phyloP scores from a whole-genome alignment of 1,140 invertebrate species.

The Heterodera schachtii region DNA sequence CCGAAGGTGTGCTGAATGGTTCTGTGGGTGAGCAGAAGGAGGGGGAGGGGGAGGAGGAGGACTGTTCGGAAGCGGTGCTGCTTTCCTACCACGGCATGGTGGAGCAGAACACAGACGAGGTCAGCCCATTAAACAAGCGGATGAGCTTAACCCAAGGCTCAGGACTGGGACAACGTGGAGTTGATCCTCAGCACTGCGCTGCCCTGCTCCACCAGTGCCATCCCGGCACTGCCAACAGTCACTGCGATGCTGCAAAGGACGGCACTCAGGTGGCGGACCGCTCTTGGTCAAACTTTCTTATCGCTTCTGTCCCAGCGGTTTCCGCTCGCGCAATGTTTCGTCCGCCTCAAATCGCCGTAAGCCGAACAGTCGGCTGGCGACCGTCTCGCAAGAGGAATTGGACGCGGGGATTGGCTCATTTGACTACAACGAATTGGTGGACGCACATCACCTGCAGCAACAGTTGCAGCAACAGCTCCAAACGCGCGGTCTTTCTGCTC shows the following conservation, averaged over 20 bases:
- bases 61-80: slow-evolving; percentile 48
- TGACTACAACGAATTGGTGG: slow-evolving; percentile 61
- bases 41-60: slow-evolving; percentile 20
- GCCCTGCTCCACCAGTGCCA: slow-evolving; percentile 67
- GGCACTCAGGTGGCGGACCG: neutral
- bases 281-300: neutral
- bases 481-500: slow-evolving; percentile 4
- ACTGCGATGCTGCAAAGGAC: slow-evolving; percentile 42
- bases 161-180: slow-evolving; percentile 67
- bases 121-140: neutral
- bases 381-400: slow-evolving; percentile 55
- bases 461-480: slow-evolving; percentile 27
- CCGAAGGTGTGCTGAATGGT: slow-evolving; percentile 21
- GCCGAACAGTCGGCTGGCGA: slow-evolving; percentile 36
- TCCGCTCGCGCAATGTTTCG: slow-evolving; percentile 42
- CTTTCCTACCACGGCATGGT: slow-evolving; percentile 68
- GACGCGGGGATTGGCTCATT: slow-evolving; percentile 64
- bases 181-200: slow-evolving; percentile 67
- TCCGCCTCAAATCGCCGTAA: slow-evolving; percentile 14
- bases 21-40: slow-evolving; percentile 11
- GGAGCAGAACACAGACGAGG: slow-evolving; percentile 67
- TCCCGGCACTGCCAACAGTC: slow-evolving; percentile 63
- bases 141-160: neutral
- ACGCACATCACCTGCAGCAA: slow-evolving; percentile 59
- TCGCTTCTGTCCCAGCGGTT: neutral